Base-by-base conservation (phyloP, 2,888 invertebrate species). In the Ochropleura leucogaster region DNA sequence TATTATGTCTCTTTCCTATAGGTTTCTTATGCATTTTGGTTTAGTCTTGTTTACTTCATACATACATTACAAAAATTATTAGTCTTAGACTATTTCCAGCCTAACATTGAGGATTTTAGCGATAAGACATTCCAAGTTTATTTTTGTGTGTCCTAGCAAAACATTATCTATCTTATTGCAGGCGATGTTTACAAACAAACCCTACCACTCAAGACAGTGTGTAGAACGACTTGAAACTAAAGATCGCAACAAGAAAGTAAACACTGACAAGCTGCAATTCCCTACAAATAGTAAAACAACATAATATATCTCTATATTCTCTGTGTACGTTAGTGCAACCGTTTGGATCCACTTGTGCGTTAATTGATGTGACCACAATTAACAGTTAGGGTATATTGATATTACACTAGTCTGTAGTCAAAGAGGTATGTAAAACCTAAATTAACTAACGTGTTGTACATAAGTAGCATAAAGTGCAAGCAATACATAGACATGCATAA, bases 221-320 rank as follows among this genome's bases (percentile, higher is more conserved):
- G 44, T 57, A 63, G 47, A 55, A 62, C 44, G 30, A 30, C 47
- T 62, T 51, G 40, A 46, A 68, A 68, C 76, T 81, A 81, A 74
- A 55, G 77, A 71, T 77, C 49, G 46, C 65, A 62, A n/a, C 51
- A 55, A 65, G 42, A 47, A 59, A n/a, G 51, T 65, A 65, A 80
- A 80, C 68, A 78, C 72, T 78, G 72, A 72, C 72, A 72, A 12
- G 51, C 20, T 62, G 55, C 64, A 60, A 55, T 47, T 65, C 18
- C 16, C 55, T 60, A 62, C 57, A 72, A 62, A 68, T 49, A 67
- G 10, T 8, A 62, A 53, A 68, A 68, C 60, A 71, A 68, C 51
- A 59, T 8, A n/a, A 57, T 6, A 20, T 20, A 51, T 47, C 16
- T 30, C 20, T 16, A 75, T 20, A 16, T 18, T 74, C 9, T 47